A percentile compares a stretch with the other conserved stretches of the same genome.
phyloP scores from a whole-genome alignment of 2,113 vertebrate species.

The Onychostruthus taczanowskii region DNA sequence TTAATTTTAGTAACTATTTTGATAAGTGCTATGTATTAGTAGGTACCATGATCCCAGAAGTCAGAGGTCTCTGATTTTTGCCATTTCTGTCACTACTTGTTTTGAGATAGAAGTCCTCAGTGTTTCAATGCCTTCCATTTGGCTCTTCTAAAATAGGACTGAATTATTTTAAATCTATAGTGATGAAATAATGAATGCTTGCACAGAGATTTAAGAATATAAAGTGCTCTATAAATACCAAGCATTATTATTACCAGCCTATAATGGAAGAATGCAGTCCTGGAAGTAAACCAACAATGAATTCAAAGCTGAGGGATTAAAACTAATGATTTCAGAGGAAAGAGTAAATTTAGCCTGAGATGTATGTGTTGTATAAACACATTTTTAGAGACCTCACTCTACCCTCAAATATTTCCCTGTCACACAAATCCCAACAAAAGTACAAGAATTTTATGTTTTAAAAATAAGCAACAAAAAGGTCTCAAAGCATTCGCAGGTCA shows the following conservation, averaged over 20 bases:
- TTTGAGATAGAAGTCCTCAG: not conserved
- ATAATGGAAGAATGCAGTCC: not conserved
- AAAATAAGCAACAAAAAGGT: not conserved
- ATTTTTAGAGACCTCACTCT: not conserved
- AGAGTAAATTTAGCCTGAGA: slow-evolving; percentile 1
- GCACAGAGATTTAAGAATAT: slow-evolving; percentile 3
- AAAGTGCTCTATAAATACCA: slow-evolving; percentile 48
- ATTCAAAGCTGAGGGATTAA: slow-evolving; percentile 20
- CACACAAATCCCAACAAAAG: not conserved
- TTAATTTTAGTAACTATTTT: slow-evolving; percentile 19
- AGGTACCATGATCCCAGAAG: not conserved
- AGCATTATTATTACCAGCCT: slow-evolving; percentile 22
- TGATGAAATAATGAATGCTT: slow-evolving; percentile 47
- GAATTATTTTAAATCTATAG: slow-evolving; percentile 23
- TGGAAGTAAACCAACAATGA: slow-evolving; percentile 20
- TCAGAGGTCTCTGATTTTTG: not conserved
- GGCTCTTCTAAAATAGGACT: not conserved
- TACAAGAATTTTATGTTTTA: not conserved
- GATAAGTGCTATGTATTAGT: not conserved
- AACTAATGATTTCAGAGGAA: slow-evolving; percentile 28
- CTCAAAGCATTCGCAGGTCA: not conserved
- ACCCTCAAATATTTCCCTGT: not conserved
- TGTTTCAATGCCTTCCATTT: slow-evolving; percentile 4
- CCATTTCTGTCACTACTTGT: not conserved
- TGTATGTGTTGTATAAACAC: not conserved